Evolutionary conservation across 2,888 invertebrate genomes (phyloP), one percentile per base, ranked within the genome.

Genomic region (Napeogenes inachia): DNA sequence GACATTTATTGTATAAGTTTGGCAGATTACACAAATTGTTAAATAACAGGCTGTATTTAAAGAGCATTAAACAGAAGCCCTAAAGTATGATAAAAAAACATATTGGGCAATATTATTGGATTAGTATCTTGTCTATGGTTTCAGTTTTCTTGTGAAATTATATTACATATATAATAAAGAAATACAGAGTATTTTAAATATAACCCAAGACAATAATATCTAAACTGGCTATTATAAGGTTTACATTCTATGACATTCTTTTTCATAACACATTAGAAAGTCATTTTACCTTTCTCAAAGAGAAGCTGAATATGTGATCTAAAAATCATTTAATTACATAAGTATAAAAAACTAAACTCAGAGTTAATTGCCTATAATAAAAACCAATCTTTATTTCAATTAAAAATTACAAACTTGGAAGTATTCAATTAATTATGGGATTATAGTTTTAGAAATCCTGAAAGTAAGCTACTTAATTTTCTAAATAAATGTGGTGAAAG

Each of bases 91-190:
- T 54, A 32, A 50, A 54, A 46, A 46, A 60, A 45, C 13, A 61
- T 59, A 61, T 59, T 63, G 42, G 46, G 56, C 32, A 54, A 56
- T 47, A 13, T 55, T 58, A 56, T 61, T 60, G 61, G 56, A 64
- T 57, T 61, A 62, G n/a, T 13, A 61, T 60, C 5, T 63, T 60
- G 30, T 21, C 45, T 60, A 46, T 33, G 60, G 60, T 57, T 63
- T 55, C 55, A 54, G 46, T 54, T 42, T 35, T 21, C 45, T 35
- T 45, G 30, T 45, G 32, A 13, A 59, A 54, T 42, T 21, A 57
- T 21, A 35, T 50, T 35, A 47, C 38, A 33, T 21, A 57, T 45
- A 13, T 57, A 8, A 32, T 30, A n/a, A 30, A 45, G 0, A 46
- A 0, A 21, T 5, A 56, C 13, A 56, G 45, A 21, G 46, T 57